Percentiles rank a stretch among this genome's conserved stretches.
phyloP scores from a whole-genome alignment of 1,140 invertebrate genomes.

The Pinna nobilis region DNA sequence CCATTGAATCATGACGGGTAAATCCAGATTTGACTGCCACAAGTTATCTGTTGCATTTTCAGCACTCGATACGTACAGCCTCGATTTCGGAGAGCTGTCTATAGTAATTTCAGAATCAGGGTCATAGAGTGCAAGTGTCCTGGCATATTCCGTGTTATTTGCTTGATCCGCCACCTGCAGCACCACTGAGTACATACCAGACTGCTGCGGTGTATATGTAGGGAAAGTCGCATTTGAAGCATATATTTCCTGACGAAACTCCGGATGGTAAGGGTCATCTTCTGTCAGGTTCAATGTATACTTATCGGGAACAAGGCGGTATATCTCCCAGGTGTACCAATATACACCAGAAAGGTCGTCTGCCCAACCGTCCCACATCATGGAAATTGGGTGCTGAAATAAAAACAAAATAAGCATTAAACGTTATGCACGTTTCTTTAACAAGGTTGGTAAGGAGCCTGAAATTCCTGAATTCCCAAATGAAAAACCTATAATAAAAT shows the following conservation, averaged over 20 bases:
- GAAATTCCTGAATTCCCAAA: too few species aligned
- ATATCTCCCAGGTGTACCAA: slow-evolving; percentile 45
- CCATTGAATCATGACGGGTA: not conserved
- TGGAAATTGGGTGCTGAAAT: slow-evolving; percentile 31
- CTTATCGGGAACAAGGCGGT: slow-evolving; percentile 15
- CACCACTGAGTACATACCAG: slow-evolving; percentile 52
- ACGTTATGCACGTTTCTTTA: not conserved
- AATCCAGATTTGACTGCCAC: slow-evolving; percentile 4
- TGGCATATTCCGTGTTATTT: slow-evolving; percentile 53
- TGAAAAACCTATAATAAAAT: too few species aligned
- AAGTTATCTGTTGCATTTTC: slow-evolving; percentile 21
- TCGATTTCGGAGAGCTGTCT: slow-evolving; percentile 20
- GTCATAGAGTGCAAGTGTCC: slow-evolving; percentile 49
- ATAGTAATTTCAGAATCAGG: slow-evolving; percentile 35
- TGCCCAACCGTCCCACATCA: slow-evolving; percentile 42
- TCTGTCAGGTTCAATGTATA: not conserved
- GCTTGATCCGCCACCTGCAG: slow-evolving; percentile 49
- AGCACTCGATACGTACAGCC: slow-evolving; percentile 6
- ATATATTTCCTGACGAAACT: not conserved
- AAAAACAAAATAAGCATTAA: not conserved
- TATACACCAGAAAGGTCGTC: slow-evolving; percentile 43
- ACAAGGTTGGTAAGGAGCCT: too few species aligned
- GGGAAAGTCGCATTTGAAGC: not conserved
- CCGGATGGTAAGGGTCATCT: not conserved
- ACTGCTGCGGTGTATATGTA: slow-evolving; percentile 33